Evolutionary conservation across 2,113 vertebrate genomes (phyloP).

Genomic region (Amia ocellicauda): DNA sequence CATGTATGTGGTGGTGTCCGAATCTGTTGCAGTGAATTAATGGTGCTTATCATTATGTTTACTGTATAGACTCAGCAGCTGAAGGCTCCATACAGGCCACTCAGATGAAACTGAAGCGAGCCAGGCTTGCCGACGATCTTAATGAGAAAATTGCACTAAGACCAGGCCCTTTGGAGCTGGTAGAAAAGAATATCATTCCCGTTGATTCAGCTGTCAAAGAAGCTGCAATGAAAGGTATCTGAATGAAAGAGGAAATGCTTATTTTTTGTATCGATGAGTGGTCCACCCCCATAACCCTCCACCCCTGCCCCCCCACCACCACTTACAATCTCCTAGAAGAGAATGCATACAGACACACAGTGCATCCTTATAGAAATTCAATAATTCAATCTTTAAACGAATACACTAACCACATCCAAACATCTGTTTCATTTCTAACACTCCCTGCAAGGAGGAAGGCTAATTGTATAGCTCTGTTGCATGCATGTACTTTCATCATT

Average conservation of each 20-base stretch:
- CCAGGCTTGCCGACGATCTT: conserved; percentile 80
- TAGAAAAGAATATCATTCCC: conserved; percentile 89
- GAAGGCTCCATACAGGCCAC: conserved; percentile 74
- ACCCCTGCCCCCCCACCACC: not conserved
- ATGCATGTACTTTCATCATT: conserved; percentile 9
- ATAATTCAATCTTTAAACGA: not conserved
- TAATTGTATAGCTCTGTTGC: conserved; percentile 5
- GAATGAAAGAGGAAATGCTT: not conserved
- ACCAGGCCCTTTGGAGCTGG: conserved; percentile 84
- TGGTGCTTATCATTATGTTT: conserved; percentile 40
- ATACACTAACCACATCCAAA: conserved; percentile 12
- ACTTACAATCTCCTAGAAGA: conserved; percentile 1
- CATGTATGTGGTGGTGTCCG: conserved; percentile 30
- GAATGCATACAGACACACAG: not conserved
- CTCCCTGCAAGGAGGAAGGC: not conserved
- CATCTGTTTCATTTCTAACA: conserved; percentile 18
- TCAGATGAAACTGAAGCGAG: conserved; percentile 86
- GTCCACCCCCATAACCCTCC: too few relatives aligned
- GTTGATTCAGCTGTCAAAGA: conserved; percentile 80
- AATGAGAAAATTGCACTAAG: conserved; percentile 87
- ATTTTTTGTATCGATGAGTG: not conserved
- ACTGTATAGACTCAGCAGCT: conserved; percentile 67
- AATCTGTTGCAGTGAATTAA: conserved; percentile 35
- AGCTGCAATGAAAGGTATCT: conserved; percentile 78
- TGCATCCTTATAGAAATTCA: conserved; percentile 7